Evolutionary conservation across 92 coral and sea anemone genomes (phyloP).

Genomic region (Siderastrea radians): DNA sequence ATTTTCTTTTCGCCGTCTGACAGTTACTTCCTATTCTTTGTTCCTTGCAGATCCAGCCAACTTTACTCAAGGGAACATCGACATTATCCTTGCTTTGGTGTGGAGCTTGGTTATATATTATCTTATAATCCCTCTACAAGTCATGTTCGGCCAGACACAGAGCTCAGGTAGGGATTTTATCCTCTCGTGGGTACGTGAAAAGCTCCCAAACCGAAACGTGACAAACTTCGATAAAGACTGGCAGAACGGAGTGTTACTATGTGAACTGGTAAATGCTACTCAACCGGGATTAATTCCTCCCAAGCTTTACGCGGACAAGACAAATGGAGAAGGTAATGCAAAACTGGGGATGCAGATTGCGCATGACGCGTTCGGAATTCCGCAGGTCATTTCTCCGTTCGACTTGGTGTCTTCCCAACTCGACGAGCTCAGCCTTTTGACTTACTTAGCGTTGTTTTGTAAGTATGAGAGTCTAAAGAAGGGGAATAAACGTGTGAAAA

Average conservation of each 20-base stretch:
- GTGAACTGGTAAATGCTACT: conserved; percentile 92
- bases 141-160: conserved; percentile 82
- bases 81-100: conserved; percentile 74
- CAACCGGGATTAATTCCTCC: conserved; percentile 86
- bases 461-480: conserved; percentile 84
- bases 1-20: background rate
- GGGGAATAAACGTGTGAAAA: conserved; percentile 24
- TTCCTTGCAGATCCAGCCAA: conserved; percentile 74
- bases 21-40: background rate
- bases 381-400: conserved; percentile 93
- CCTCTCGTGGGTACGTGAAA: conserved; percentile 88
- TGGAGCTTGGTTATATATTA: conserved; percentile 83
- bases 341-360: conserved; percentile 95
- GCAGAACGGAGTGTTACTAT: conserved; percentile 89
- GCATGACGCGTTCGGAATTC: conserved; percentile 94
- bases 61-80: conserved; percentile 70
- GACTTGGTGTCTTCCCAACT: conserved; percentile 88
- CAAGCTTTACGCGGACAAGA: conserved; percentile 75
- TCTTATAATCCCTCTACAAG: conserved; percentile 76
- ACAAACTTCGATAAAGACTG: conserved; percentile 92
- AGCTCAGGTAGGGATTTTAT: conserved; percentile 88
- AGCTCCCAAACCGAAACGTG: conserved; percentile 82
- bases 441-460: conserved; percentile 93
- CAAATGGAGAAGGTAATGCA: conserved; percentile 86
- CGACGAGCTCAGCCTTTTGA: conserved; percentile 94